phyloP scores from a whole-genome alignment of 2,797 vertebrate species.

The Coluber constrictor region DNA sequence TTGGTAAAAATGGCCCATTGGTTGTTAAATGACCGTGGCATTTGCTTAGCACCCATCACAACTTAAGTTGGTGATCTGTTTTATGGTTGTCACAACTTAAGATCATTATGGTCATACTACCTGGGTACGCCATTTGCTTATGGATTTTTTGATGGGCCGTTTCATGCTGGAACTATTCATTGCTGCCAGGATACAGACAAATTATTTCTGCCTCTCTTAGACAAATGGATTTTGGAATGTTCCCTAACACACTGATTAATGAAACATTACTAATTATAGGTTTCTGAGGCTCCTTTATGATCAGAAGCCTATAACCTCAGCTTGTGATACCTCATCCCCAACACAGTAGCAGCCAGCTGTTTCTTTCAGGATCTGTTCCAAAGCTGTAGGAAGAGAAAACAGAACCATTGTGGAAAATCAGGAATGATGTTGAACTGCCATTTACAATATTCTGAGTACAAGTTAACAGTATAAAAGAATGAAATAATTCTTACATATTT shows the following conservation, averaged over 20 bases:
- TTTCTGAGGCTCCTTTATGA: background rate
- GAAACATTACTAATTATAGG: background rate
- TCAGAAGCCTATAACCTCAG: background rate
- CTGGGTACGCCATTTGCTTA: background rate
- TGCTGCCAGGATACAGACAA: background rate
- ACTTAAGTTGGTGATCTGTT: background rate
- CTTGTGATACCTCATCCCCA: conserved; percentile 84
- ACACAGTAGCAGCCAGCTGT: conserved; percentile 88
- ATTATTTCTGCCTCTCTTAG: background rate
- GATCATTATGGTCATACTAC: background rate
- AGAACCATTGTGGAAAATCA: conserved; percentile 21
- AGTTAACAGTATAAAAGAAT: background rate
- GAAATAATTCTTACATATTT: background rate
- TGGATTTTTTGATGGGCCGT: background rate
- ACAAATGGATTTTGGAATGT: background rate
- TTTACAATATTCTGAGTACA: background rate
- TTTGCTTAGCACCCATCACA: background rate
- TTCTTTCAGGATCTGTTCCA: conserved; percentile 84
- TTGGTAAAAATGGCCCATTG: background rate
- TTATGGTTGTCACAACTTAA: background rate
- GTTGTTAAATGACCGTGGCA: background rate
- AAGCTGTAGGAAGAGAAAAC: conserved; percentile 73
- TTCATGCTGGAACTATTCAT: background rate
- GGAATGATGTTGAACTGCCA: background rate
- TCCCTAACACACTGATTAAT: background rate